Base-by-base conservation (phyloP, 2,797 vertebrate species). In the Peromyscus attwateri region DNA sequence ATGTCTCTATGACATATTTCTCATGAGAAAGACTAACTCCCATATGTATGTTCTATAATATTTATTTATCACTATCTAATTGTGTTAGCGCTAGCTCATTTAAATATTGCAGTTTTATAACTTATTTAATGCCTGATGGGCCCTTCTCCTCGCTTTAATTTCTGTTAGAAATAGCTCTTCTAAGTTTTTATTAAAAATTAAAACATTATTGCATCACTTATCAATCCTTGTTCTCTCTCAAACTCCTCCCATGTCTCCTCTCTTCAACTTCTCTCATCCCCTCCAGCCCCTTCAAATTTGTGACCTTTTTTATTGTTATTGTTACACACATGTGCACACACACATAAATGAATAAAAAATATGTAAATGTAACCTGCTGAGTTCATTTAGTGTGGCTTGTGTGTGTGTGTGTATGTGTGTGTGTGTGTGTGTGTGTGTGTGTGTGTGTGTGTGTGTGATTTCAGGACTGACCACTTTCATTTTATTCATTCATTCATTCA, bases 81-180 rank as follows among this genome's bases (percentile, higher is more conserved):
- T 94, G 55, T 66, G 14, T 64, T 94, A 55, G 31, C 57, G 31
- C 6, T 23, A 46, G 64, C 3, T 21, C 34, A 82, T 77, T 92
- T 95, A 93, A 93, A 85, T 93, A 89, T 91, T 91, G 31, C 29
- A 37, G 21, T 80, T 96, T 93, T 87, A 0, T 87, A 82, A 60
- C 8, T 73, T 92, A 82, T 4, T 95, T 93, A 92, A 83, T 92
- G 14, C 64, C 34, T 93, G 66, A 64, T 37, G 52, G 11, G 10
- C 73, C 34, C 57, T 89, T 3, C 10, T 40, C 34, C 27, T n/a
- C 1, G 2, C 14, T 90, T 92, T 89, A 37, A 40, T 75, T 95
- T 92, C 40, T 83, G n/a, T 62, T 79, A 89, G 79, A 91, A 81
- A 21, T 34, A 75, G 43, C 17, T 89, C 6, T 76, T 27, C 37